These are phyloP conservation scores for Pelmatolapia mariae DNA, from an alignment of 2,113 vertebrate genomes.

Conservation along the genomic window DNA sequence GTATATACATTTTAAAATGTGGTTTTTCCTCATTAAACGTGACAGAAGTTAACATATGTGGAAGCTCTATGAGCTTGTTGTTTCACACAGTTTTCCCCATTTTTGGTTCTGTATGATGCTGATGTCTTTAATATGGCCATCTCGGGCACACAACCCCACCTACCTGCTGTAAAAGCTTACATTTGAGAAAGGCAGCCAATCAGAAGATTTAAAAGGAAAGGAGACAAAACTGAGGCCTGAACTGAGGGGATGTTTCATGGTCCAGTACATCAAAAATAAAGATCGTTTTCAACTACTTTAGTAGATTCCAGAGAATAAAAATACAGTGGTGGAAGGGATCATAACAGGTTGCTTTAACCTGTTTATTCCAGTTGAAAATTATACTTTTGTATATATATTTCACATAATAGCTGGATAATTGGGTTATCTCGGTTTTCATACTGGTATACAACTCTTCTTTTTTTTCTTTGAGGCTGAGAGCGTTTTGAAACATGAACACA, in stretches of 20 bases:
- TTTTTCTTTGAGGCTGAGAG: not conserved
- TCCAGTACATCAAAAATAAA: not conserved
- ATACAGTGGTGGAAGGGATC: not conserved
- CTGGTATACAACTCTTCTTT: not conserved
- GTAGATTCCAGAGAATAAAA: not conserved
- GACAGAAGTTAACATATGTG: not conserved
- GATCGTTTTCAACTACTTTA: not conserved
- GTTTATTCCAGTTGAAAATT: not conserved
- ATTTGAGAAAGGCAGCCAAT: not conserved
- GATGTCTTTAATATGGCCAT: fast-evolving
- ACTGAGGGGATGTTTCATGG: not conserved
- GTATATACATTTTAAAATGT: not conserved
- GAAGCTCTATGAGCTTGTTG: not conserved
- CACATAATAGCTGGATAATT: not conserved
- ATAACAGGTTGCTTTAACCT: not conserved
- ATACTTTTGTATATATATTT: not conserved
- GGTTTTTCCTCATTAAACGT: not conserved
- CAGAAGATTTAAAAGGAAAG: not conserved
- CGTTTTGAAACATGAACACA: not conserved
- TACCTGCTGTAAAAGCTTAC: not conserved
- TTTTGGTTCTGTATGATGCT: not conserved
- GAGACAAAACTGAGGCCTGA: not conserved
- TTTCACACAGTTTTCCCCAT: not conserved
- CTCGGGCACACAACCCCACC: fast-evolving
- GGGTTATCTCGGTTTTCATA: not conserved